Percentiles rank a stretch among this genome's conserved stretches.
Evolutionary conservation across 2,888 invertebrate species (phyloP).

Genomic region (Aleiodes testaceus): DNA sequence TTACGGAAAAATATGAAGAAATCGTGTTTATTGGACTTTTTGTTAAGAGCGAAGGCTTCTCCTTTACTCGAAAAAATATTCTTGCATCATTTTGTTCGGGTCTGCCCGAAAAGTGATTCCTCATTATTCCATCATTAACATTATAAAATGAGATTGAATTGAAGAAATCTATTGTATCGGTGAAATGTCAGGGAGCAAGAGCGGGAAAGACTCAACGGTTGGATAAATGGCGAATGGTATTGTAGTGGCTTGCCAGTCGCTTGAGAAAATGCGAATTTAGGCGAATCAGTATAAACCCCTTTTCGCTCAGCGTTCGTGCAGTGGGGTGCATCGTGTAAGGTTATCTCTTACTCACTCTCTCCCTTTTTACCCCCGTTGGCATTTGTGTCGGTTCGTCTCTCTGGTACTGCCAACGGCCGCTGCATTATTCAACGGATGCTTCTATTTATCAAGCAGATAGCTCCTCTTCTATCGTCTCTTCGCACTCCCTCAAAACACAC

Average conservation of each 20-base stretch:
- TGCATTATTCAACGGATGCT: conserved; percentile 67
- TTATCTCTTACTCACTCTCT: conserved; percentile 52
- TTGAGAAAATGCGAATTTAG: conserved; percentile 54
- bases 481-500: conserved; percentile 7
- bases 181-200: neutral
- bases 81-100: too few relatives aligned
- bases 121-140: too few relatives aligned
- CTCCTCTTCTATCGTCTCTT: conserved; percentile 35
- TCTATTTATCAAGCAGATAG: conserved; percentile 70
- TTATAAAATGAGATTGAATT: neutral
- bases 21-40: too few relatives aligned
- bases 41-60: too few relatives aligned
- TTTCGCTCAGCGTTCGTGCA: conserved; percentile 42
- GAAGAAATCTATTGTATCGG: neutral
- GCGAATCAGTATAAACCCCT: conserved; percentile 59
- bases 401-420: conserved; percentile 55
- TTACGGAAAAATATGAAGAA: neutral
- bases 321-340: conserved; percentile 55
- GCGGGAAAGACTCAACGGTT: too few relatives aligned
- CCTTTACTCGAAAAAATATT: too few relatives aligned
- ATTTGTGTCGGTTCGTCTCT: conserved; percentile 55
- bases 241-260: conserved; percentile 7
- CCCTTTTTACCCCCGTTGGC: too few relatives aligned
- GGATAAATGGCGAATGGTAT: conserved; percentile 20
- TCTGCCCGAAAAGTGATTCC: too few relatives aligned